Conservation (phyloP, 2,888 invertebrate genomes). For the Pediacus dermestoides region DNA sequence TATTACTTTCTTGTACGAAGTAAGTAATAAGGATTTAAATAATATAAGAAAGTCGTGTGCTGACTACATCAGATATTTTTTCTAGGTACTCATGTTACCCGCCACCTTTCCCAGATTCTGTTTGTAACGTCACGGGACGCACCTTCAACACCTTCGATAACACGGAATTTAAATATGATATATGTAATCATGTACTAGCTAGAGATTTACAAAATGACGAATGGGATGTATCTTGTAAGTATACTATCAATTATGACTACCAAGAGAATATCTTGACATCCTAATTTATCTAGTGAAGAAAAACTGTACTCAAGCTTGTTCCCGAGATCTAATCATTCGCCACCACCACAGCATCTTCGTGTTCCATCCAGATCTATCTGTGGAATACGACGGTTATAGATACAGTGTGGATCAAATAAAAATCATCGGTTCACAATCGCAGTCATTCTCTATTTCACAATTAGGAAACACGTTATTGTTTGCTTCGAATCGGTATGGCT, state of each 20-base stretch:
- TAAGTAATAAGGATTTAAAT: not conserved
- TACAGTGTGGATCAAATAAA: conserved; percentile 59
- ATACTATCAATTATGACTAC: too few relatives aligned
- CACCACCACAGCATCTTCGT: conserved; percentile 59
- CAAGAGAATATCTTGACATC: conserved; percentile 8
- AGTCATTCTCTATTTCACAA: conserved; percentile 64
- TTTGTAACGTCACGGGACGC: conserved; percentile 71
- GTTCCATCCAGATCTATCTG: conserved; percentile 61
- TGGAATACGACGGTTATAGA: conserved; percentile 66
- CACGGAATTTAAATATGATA: conserved; percentile 72
- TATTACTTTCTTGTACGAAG: conserved; percentile 3
- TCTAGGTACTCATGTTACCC: conserved; percentile 63
- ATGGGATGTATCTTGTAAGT: conserved; percentile 70
- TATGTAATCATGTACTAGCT: conserved; percentile 76
- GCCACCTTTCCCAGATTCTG: conserved; percentile 60
- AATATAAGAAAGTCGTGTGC: conserved; percentile 10
- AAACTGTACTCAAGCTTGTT: conserved; percentile 61
- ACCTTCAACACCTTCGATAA: conserved; percentile 79
- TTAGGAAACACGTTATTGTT: conserved; percentile 69
- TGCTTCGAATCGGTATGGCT: conserved; percentile 66
- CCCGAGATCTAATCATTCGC: conserved; percentile 60
- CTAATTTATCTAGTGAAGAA: conserved; percentile 56
- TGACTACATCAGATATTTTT: conserved; percentile 17
- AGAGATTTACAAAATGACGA: conserved; percentile 63
- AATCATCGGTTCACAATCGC: conserved; percentile 59